phyloP scores from a whole-genome alignment of 2,888 invertebrate species.

The Microdon myrmicae region DNA sequence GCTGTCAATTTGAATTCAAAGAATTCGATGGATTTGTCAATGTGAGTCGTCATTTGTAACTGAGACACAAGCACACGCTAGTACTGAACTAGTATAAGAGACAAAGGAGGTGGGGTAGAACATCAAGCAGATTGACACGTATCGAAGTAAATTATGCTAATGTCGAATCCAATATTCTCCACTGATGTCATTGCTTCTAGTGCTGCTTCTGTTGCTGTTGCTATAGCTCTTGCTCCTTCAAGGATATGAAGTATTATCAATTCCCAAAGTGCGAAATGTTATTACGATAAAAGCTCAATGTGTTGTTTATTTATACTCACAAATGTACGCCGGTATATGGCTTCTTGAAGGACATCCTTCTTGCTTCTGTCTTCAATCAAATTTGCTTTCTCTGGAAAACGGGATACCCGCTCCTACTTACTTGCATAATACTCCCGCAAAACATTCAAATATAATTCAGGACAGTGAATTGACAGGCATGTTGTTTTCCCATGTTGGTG shows the following conservation, averaged over 20 bases:
- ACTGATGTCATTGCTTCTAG: slow-evolving; percentile 40
- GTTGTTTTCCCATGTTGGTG: slow-evolving; percentile 44
- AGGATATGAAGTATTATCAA: slow-evolving; percentile 54
- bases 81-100: background rate
- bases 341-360: slow-evolving; percentile 40
- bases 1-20: slow-evolving; percentile 48
- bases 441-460: slow-evolving; percentile 48
- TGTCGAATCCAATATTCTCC: slow-evolving; percentile 57
- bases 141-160: slow-evolving; percentile 63
- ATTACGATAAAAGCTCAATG: slow-evolving; percentile 55
- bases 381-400: slow-evolving; percentile 35
- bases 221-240: background rate
- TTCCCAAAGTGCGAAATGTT: slow-evolving; percentile 56
- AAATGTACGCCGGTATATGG: background rate
- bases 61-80: slow-evolving; percentile 31
- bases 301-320: slow-evolving; percentile 47
- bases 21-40: slow-evolving; percentile 51
- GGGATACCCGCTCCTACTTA: slow-evolving; percentile 1
- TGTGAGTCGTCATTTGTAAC: slow-evolving; percentile 44
- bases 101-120: background rate
- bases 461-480: slow-evolving; percentile 49
- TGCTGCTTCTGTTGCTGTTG: background rate
- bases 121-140: slow-evolving; percentile 47
- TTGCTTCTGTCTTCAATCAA: slow-evolving; percentile 46
- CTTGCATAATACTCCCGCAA: slow-evolving; percentile 8